Base-by-base conservation (phyloP, 2,113 vertebrate species). In the Neogobius melanostomus region DNA sequence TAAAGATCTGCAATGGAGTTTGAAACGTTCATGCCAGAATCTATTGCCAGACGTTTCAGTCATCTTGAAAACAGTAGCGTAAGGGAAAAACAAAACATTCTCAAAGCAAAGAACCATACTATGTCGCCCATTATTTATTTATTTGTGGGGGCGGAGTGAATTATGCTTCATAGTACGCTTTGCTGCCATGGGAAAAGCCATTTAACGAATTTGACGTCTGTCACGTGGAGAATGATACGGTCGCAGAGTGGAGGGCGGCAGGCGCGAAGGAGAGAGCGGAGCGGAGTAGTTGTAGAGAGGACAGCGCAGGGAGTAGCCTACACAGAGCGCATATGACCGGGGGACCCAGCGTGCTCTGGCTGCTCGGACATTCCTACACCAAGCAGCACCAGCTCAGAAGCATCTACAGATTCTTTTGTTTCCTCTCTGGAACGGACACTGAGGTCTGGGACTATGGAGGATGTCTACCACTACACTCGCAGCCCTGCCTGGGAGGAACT, bases 401-500 rank as follows among this genome's bases (percentile, higher is more conserved):
- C 16, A 64, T 72, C 3, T 16, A 48, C 71, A 52, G 59, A 75
- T n/a, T 71, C 62, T 53, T 17, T 73, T 72, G 50, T 74, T 69
- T 66, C 81, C 66, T 72, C 56, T 50, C 51, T 61, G 75, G 76
- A 85, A 77, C 63, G 79, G 79, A 88, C 82, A 36, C 12, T 66
- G 66, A 64, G 69, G 64, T 77, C 81, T 69, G 79, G 83, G 82
- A 91, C 76, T 74, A 95, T 95, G 95, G 95, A 95, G 87, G 94
- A 95, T 72, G 94, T 92, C 76, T 91, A 84, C 82, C 91, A 87
- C 66, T 93, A 94, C 85, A 87, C 82, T 83, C 94, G 94, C 80
- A 95, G 95, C 89, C 95, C 94, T 56, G 94, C 89, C 81, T 95
- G 95, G 95, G 93, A 94, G 83, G 92, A 94, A 85, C 89, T 94